These are phyloP conservation scores for Popillia japonica DNA, from an alignment of 1,140 invertebrate genomes.

Conservation along the genomic window DNA sequence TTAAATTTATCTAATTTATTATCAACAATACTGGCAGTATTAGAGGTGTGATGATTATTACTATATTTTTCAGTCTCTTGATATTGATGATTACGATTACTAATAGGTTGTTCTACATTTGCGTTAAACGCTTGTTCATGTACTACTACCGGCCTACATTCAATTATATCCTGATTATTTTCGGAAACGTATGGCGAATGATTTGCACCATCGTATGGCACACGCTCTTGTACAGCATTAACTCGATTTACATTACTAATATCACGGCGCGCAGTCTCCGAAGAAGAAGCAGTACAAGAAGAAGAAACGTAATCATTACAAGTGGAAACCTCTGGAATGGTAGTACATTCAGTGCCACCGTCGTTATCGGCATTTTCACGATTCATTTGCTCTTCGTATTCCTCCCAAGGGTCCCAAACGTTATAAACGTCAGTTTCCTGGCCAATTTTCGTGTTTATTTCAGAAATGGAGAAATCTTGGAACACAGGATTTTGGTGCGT, in stretches of 20 bases:
- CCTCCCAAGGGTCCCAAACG: slow-evolving; percentile 65
- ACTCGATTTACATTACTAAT: not conserved
- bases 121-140: not conserved
- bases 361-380: no score
- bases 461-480: not conserved
- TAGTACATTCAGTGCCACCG: not conserved
- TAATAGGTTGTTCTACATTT: not conserved
- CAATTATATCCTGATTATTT: not conserved
- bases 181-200: not conserved
- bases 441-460: not conserved
- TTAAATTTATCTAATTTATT: slow-evolving; percentile 17
- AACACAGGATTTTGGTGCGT: not conserved
- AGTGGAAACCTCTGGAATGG: not conserved
- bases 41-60: not conserved
- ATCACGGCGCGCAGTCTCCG: not conserved
- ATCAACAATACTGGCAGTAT: slow-evolving; percentile 19
- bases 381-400: slow-evolving; percentile 61
- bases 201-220: not conserved
- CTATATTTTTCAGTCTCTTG: not conserved
- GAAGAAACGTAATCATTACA: not conserved
- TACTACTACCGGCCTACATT: slow-evolving; percentile 1
- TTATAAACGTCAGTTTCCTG: slow-evolving; percentile 36
- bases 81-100: not conserved
- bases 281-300: no score
- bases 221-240: not conserved